phyloP scores from a whole-genome alignment of 2,888 invertebrate species.

The Bellardia pandia region DNA sequence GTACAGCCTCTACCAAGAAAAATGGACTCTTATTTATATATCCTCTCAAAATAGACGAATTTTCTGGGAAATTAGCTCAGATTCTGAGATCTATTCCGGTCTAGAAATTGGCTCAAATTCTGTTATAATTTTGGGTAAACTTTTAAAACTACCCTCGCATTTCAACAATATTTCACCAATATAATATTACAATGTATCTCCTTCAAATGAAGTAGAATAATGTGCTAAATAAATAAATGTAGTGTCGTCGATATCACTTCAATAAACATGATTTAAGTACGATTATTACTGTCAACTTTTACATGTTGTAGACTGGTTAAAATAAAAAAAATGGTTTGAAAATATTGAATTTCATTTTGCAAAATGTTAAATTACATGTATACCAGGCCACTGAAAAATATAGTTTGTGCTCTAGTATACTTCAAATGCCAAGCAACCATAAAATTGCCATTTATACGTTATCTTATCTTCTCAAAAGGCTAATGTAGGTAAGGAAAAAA shows the following conservation, averaged over 20 bases:
- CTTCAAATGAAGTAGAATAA: conserved; percentile 21
- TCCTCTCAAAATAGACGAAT: no score
- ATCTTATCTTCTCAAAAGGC: conserved; percentile 41
- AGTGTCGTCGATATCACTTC: background rate
- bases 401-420: conserved; percentile 20
- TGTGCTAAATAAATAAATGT: conserved; percentile 5
- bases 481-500: background rate
- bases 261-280: conserved; percentile 27
- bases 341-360: conserved; percentile 35
- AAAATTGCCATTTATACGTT: conserved; percentile 6
- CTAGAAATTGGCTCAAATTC: no score
- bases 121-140: background rate
- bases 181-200: conserved; percentile 13
- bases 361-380: conserved; percentile 20
- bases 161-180: background rate
- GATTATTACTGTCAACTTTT: background rate
- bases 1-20: no score
- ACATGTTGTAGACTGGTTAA: conserved; percentile 28
- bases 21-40: no score
- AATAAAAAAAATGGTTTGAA: background rate
- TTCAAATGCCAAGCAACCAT: conserved; percentile 22
- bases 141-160: background rate
- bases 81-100: no score
- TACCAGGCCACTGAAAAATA: background rate
- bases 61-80: no score